These are phyloP conservation scores for Oceanodroma tethys DNA, from an alignment of 2,113 vertebrate species.

Conservation along the genomic window DNA sequence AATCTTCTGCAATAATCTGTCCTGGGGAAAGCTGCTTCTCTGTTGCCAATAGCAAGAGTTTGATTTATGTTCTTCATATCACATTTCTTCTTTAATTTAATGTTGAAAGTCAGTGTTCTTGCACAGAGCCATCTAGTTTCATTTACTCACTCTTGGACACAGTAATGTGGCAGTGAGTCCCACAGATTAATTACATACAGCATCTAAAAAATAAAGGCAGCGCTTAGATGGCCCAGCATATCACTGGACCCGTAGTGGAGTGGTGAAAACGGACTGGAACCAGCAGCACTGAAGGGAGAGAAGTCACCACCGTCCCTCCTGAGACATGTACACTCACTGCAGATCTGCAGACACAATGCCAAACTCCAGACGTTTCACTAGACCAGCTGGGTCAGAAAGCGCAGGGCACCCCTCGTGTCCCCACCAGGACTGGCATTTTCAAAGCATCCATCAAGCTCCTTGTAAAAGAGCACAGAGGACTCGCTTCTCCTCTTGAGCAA, in stretches of 20 bases:
- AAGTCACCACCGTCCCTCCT: neutral
- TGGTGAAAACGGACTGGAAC: neutral
- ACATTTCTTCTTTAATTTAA: neutral
- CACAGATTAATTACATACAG: neutral
- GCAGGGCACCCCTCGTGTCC: neutral
- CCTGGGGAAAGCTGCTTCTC: neutral
- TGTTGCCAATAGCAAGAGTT: neutral
- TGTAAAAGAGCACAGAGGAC: neutral
- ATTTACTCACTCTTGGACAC: neutral
- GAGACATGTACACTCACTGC: neutral
- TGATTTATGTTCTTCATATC: conserved; percentile 20
- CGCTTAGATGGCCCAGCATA: neutral
- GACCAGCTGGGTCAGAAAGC: neutral
- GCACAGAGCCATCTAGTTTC: neutral
- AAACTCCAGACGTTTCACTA: neutral
- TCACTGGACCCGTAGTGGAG: neutral
- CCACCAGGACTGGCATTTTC: neutral
- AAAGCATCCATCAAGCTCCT: neutral
- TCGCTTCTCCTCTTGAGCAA: neutral
- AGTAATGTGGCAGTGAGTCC: neutral
- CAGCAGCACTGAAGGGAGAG: neutral
- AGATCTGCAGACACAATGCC: neutral
- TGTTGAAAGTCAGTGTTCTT: neutral
- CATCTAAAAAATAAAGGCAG: neutral
- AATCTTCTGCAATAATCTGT: neutral